phyloP scores from a whole-genome alignment of 2,888 invertebrate species.

The Tachina lurida region DNA sequence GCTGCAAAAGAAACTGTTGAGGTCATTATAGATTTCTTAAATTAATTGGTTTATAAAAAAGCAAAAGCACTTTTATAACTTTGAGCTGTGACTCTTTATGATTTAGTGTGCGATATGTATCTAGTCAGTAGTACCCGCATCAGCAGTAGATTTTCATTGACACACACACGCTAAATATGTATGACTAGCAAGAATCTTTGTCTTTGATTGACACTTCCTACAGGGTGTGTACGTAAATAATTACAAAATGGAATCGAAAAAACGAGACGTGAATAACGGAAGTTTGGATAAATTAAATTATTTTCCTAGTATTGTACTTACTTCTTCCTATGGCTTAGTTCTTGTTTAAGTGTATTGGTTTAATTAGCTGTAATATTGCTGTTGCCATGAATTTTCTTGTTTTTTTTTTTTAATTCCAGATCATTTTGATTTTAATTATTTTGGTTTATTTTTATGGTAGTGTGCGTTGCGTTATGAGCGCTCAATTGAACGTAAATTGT shows the following conservation, averaged over 20 bases:
- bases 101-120: no score
- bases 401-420: slow-evolving; percentile 36
- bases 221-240: neutral
- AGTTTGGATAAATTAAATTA: slow-evolving; percentile 10
- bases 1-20: no score
- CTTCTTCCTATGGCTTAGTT: neutral
- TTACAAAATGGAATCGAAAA: neutral
- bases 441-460: slow-evolving; percentile 20
- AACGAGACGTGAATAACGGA: neutral
- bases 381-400: slow-evolving; percentile 19
- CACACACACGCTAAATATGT: no score
- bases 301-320: slow-evolving; percentile 11
- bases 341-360: slow-evolving; percentile 37
- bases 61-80: no score
- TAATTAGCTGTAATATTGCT: slow-evolving; percentile 38
- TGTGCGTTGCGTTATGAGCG: slow-evolving; percentile 32
- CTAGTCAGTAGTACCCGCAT: no score
- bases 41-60: no score
- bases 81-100: no score
- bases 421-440: slow-evolving; percentile 30
- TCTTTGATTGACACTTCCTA: no score
- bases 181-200: no score
- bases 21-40: no score
- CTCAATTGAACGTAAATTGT: slow-evolving; percentile 59
- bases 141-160: no score